Conservation (phyloP, 1,140 invertebrate genomes). For the Aleiodes sp. region DNA sequence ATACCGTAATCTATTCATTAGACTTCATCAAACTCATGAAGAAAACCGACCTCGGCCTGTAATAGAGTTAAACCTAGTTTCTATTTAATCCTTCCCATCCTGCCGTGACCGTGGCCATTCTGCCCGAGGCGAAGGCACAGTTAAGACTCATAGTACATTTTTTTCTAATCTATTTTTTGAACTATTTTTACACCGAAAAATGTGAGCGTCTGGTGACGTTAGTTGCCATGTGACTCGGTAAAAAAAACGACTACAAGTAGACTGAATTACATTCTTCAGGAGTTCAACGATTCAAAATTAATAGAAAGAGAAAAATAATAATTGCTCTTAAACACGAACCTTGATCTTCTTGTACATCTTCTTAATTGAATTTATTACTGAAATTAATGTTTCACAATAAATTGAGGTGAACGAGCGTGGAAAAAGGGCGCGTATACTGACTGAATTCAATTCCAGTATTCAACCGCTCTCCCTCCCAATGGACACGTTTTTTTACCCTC, state of each 20-base stretch:
- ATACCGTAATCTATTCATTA: constrained; percentile 9
- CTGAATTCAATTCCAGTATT: neutral
- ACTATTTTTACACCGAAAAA: neutral
- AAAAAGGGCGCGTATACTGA: neutral
- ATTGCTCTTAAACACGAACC: neutral
- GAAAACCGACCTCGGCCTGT: neutral
- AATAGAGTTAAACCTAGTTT: constrained; percentile 5
- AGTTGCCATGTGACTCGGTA: neutral
- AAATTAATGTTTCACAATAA: too few relatives aligned
- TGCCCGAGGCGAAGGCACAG: neutral
- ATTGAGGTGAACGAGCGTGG: too few relatives aligned
- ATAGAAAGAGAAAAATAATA: neutral
- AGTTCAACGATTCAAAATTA: constrained; percentile 1
- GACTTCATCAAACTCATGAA: neutral
- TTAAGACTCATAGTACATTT: neutral
- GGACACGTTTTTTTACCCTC: neutral
- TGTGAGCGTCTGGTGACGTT: neutral
- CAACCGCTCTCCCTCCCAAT: neutral
- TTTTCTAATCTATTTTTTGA: neutral
- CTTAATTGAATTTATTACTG: too few relatives aligned
- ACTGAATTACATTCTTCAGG: neutral
- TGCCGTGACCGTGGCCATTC: neutral
- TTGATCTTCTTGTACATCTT: constrained; percentile 10
- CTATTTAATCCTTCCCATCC: neutral
- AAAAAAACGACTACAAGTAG: neutral